These are phyloP conservation scores for Acleris literana DNA, from an alignment of 2,888 invertebrate genomes.

Conservation along the genomic window DNA sequence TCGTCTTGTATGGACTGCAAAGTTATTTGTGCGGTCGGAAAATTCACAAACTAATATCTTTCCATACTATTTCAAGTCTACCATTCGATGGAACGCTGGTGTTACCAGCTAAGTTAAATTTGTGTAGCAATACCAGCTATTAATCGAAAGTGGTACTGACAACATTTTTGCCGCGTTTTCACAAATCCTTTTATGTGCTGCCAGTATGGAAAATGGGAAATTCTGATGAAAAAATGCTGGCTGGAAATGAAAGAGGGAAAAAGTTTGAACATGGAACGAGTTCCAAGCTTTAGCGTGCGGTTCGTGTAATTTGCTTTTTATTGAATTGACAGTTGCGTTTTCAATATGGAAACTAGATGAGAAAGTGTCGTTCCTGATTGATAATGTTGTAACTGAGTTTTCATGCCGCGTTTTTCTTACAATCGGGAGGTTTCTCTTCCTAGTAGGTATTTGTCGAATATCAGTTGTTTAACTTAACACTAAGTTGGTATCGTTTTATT, in stretches of 20 bases:
- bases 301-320: conserved; percentile 3
- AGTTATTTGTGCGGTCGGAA: conserved; percentile 8
- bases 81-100: not conserved
- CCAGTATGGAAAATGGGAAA: conserved; percentile 46
- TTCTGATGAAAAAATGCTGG: conserved; percentile 41
- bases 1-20: conserved; percentile 8
- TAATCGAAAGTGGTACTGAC: conserved; percentile 60
- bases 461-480: no score
- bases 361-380: not conserved
- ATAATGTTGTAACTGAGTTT: no score
- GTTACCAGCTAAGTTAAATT: conserved; percentile 8
- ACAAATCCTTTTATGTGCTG: conserved; percentile 51
- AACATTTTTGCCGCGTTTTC: conserved; percentile 62
- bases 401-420: no score
- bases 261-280: conserved; percentile 20
- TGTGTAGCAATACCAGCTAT: conserved; percentile 36
- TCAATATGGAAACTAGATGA: not conserved
- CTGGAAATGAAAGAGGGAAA: conserved; percentile 38
- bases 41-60: not conserved
- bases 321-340: not conserved
- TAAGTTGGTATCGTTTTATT: no score
- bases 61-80: not conserved
- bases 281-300: conserved; percentile 3
- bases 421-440: no score
- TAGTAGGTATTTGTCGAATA: no score